phyloP scores from a whole-genome alignment of 1,140 invertebrate genomes.

The Megathymus violae region DNA sequence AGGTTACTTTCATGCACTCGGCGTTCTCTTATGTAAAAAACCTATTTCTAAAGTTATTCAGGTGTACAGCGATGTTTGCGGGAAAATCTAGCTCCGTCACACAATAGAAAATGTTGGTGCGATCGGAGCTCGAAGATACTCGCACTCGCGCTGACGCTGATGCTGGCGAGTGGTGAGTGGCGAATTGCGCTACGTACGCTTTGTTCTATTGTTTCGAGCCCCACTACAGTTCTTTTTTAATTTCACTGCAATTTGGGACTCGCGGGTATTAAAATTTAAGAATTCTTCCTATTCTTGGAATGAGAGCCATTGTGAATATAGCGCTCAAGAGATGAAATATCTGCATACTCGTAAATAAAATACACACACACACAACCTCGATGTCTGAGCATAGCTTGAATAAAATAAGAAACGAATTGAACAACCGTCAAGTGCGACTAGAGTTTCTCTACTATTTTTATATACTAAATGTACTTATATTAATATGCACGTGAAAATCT shows the following conservation, averaged over 20 bases:
- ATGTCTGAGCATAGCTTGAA: too few relatives aligned
- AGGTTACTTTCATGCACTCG: conserved; percentile 26
- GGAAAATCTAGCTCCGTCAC: conserved; percentile 28
- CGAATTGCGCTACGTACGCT: conserved; percentile 28
- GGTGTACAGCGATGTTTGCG: conserved; percentile 29
- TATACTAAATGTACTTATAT: too few relatives aligned
- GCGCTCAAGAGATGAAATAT: too few relatives aligned
- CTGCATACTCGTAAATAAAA: too few relatives aligned
- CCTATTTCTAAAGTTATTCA: conserved; percentile 35
- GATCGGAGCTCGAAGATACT: conserved; percentile 32
- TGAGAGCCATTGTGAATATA: background rate
- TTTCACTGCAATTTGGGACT: conserved; percentile 23
- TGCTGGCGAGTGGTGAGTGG: too few relatives aligned
- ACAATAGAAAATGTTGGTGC: conserved; percentile 30
- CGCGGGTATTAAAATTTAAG: conserved; percentile 18
- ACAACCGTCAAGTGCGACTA: too few relatives aligned
- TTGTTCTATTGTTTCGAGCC: conserved; percentile 32
- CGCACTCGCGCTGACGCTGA: background rate
- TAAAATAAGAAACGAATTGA: too few relatives aligned
- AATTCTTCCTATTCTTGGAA: conserved; percentile 5
- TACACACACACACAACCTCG: too few relatives aligned
- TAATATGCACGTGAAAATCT: too few relatives aligned
- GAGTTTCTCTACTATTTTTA: too few relatives aligned
- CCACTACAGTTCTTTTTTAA: conserved; percentile 24
- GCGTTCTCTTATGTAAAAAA: conserved; percentile 26